Evolutionary conservation across 2,888 invertebrate genomes (phyloP).

Genomic region (Poecilobothrus nobilitatus): DNA sequence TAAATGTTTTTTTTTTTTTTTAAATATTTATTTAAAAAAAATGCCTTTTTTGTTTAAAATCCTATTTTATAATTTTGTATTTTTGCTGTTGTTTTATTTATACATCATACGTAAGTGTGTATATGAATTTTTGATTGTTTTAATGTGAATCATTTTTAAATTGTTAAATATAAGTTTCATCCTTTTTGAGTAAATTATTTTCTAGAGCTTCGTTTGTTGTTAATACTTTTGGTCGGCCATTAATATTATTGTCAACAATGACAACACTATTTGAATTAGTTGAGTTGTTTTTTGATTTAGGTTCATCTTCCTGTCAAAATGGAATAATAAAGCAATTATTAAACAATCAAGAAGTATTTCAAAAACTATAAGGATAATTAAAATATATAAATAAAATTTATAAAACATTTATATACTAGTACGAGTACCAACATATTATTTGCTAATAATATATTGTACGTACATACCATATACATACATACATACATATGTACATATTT

Average conservation of each 20-base stretch:
- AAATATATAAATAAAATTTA: too few relatives aligned
- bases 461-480: too few relatives aligned
- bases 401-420: too few relatives aligned
- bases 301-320: conserved; percentile 24
- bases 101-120: not conserved
- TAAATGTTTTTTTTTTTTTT: too few relatives aligned
- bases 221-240: conserved; percentile 32
- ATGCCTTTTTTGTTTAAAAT: too few relatives aligned
- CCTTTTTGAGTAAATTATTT: conserved; percentile 32
- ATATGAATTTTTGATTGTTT: not conserved
- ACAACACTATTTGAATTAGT: conserved; percentile 36
- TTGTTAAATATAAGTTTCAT: conserved; percentile 36
- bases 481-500: too few relatives aligned
- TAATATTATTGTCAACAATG: conserved; percentile 35
- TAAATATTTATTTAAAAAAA: too few relatives aligned
- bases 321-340: conserved; percentile 25
- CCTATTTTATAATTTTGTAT: too few relatives aligned
- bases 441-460: too few relatives aligned
- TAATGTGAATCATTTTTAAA: not conserved
- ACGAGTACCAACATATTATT: too few relatives aligned
- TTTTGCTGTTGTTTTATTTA: not conserved
- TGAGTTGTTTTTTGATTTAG: not conserved
- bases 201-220: conserved; percentile 31
- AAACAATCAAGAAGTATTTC: conserved; percentile 8
- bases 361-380: not conserved